Conservation (phyloP, 2,888 invertebrate genomes). For the Oxystoma pomonae region DNA sequence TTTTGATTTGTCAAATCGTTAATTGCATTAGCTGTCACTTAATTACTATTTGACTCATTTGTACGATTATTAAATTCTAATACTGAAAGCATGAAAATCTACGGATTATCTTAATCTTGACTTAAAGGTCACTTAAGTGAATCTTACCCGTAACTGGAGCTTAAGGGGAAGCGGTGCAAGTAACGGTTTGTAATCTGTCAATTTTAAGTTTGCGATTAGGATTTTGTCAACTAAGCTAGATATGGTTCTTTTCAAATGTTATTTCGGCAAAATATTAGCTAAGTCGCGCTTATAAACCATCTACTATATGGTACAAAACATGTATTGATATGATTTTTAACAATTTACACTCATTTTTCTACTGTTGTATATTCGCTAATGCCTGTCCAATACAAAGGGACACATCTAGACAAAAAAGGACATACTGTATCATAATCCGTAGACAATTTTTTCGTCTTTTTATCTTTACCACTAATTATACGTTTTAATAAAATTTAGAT, state of each 20-base stretch:
- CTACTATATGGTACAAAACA: constrained; percentile 49
- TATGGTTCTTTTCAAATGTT: constrained; percentile 1
- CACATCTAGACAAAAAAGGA: constrained; percentile 3
- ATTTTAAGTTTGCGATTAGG: too few species aligned
- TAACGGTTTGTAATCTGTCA: too few species aligned
- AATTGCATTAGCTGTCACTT: too few species aligned
- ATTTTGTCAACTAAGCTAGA: background rate
- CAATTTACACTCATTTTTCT: constrained; percentile 50
- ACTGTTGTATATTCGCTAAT: constrained; percentile 48
- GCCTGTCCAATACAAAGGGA: constrained; percentile 26
- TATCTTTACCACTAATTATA: constrained; percentile 40
- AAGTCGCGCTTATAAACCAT: constrained; percentile 36
- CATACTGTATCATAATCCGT: constrained; percentile 46
- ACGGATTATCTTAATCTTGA: too few species aligned
- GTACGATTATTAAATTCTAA: too few species aligned
- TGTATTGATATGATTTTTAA: constrained; percentile 49
- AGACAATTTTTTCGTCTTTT: constrained; percentile 40
- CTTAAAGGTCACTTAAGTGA: too few species aligned
- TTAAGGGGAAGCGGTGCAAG: too few species aligned
- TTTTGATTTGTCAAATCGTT: too few species aligned
- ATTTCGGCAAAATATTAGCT: constrained; percentile 17
- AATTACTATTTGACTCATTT: too few species aligned
- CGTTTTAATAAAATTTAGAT: constrained; percentile 42
- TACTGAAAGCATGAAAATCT: too few species aligned
- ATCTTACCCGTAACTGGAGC: too few species aligned